Conservation (phyloP, 2,888 invertebrate species). For the Drosophila testacea region DNA sequence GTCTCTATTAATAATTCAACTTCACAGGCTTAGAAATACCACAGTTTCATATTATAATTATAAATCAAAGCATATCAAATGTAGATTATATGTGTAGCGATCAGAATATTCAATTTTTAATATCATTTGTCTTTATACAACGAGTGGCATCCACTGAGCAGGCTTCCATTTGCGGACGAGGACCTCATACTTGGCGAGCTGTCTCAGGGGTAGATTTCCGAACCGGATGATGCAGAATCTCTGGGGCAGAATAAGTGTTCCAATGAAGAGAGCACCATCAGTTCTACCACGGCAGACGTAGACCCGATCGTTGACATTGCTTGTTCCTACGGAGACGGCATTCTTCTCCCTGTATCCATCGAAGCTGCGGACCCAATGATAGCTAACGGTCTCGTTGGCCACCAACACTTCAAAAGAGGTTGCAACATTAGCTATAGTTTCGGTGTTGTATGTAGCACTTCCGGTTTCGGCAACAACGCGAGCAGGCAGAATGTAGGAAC, state of each 20-base stretch:
- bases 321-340: slow-evolving; percentile 51
- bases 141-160: not conserved
- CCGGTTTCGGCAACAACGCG: slow-evolving; percentile 53
- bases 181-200: slow-evolving; percentile 46
- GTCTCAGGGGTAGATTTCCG: slow-evolving; percentile 15
- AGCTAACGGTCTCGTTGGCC: slow-evolving; percentile 27
- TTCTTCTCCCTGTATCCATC: slow-evolving; percentile 47
- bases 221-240: slow-evolving; percentile 27
- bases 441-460: slow-evolving; percentile 39
- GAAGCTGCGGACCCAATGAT: slow-evolving; percentile 51
- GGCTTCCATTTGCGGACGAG: slow-evolving; percentile 27
- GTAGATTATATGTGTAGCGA: not conserved
- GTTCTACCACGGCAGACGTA: slow-evolving; percentile 38
- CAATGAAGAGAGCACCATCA: slow-evolving; percentile 36
- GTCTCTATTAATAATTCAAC: not conserved
- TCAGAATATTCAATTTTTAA: not conserved
- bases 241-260: slow-evolving; percentile 22
- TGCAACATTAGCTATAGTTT: accelerated
- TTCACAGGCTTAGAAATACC: not conserved
- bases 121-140: too few species aligned
- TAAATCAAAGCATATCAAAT: not conserved
- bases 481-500: slow-evolving; percentile 42
- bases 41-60: not conserved
- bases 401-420: not conserved
- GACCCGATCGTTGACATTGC: slow-evolving; percentile 29